Conservation (phyloP, 2,888 invertebrate species). For the Ormyrus nitidulus region DNA sequence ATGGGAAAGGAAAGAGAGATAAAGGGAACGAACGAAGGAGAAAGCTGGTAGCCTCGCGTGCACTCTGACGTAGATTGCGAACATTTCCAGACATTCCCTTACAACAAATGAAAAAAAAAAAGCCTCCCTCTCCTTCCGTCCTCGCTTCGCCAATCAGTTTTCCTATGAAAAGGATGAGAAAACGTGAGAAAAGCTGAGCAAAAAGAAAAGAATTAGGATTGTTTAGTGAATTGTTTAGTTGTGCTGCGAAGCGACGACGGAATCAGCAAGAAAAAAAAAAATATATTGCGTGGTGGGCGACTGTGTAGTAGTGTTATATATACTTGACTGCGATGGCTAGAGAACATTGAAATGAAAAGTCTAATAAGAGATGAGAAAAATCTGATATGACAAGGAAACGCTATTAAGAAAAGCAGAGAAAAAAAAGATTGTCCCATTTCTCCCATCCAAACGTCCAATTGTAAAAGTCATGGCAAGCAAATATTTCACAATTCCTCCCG, state of each 20-base stretch:
- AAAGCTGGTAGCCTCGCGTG: conserved; percentile 44
- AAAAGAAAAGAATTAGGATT: neutral
- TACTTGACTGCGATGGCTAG: conserved; percentile 51
- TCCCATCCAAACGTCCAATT: conserved; percentile 55
- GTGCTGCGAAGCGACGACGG: conserved; percentile 51
- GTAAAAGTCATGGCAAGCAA: conserved; percentile 54
- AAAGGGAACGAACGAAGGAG: neutral
- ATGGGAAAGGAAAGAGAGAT: neutral
- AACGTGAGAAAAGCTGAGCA: conserved; percentile 1
- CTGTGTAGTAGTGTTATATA: conserved; percentile 51
- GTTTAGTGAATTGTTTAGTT: conserved; percentile 15
- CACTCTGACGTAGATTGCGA: conserved; percentile 54
- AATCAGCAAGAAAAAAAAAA: conserved; percentile 28
- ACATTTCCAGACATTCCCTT: conserved; percentile 54
- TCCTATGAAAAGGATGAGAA: neutral
- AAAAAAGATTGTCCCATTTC: conserved; percentile 48
- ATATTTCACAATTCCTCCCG: conserved; percentile 49
- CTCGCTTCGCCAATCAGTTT: conserved; percentile 43
- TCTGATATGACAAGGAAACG: conserved; percentile 34
- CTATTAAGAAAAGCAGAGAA: conserved; percentile 36
- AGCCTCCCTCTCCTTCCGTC: conserved; percentile 27
- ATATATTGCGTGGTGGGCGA: conserved; percentile 51
- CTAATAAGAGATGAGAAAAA: conserved; percentile 31
- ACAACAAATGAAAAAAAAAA: conserved; percentile 44
- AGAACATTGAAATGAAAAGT: conserved; percentile 23